Conservation (phyloP, 2,888 invertebrate genomes). For the Chrysolina oricalcia region DNA sequence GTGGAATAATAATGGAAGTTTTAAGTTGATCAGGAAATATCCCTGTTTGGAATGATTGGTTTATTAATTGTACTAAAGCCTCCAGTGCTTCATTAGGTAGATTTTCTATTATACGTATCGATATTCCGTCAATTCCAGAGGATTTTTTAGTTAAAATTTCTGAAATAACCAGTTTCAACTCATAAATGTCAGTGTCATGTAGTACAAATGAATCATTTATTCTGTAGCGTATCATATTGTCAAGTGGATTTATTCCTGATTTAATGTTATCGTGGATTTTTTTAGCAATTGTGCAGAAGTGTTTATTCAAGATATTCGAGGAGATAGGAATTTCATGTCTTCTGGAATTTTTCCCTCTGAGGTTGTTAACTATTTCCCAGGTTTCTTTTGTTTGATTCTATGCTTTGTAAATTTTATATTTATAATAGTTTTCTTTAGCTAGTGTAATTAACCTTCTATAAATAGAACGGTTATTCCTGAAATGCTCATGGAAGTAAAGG, state of each 20-base stretch:
- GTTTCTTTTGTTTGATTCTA: not conserved
- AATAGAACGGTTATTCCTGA: not conserved
- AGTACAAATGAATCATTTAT: not conserved
- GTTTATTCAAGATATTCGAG: not conserved
- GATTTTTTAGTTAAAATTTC: not conserved
- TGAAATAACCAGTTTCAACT: not conserved
- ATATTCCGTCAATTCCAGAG: not conserved
- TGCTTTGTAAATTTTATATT: not conserved
- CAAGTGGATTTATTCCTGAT: not conserved
- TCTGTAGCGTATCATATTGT: not conserved
- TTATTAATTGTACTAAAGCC: not conserved
- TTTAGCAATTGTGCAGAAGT: not conserved
- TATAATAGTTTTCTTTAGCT: not conserved
- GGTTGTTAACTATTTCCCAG: not conserved
- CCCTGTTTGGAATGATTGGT: slow-evolving; percentile 2
- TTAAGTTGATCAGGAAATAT: not conserved
- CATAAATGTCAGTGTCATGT: not conserved
- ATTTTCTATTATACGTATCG: not conserved
- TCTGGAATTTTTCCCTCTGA: not conserved
- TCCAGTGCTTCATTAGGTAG: not conserved
- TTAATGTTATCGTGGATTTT: not conserved
- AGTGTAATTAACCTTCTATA: not conserved
- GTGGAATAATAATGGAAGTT: not conserved
- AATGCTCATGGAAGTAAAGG: not conserved
- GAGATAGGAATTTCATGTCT: not conserved